Percentiles rank a stretch among this genome's conserved stretches.
These are phyloP conservation scores for Platysternon megacephalum DNA, from an alignment of 2,113 vertebrate genomes.

Conservation along the genomic window DNA sequence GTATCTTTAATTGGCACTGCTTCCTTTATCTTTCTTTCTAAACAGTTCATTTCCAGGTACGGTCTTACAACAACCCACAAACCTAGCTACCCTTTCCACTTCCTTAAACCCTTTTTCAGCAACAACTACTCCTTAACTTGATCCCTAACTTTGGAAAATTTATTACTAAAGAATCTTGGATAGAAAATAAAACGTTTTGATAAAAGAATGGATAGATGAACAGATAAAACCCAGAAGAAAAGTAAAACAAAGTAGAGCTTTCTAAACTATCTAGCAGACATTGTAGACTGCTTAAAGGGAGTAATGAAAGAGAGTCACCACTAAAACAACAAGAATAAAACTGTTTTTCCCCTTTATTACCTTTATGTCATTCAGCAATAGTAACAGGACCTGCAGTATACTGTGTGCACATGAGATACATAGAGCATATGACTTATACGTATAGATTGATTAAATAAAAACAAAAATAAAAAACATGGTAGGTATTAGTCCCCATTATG, in stretches of 20 bases:
- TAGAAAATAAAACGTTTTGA: background rate
- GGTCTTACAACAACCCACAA: conserved; percentile 52
- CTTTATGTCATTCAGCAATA: background rate
- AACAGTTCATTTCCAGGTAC: conserved; percentile 51
- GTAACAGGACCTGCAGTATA: rapidly evolving
- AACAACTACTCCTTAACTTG: conserved; percentile 44
- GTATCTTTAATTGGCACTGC: conserved; percentile 43
- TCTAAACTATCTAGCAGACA: background rate
- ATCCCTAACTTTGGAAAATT: conserved; percentile 24
- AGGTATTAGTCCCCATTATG: background rate
- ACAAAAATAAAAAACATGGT: background rate
- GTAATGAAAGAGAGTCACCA: background rate
- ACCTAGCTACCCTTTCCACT: conserved; percentile 33
- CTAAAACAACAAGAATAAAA: background rate
- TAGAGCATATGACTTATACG: background rate
- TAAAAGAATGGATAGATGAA: background rate
- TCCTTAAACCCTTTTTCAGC: conserved; percentile 47
- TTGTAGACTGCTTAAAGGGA: background rate
- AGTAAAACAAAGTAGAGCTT: background rate
- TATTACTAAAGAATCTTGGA: background rate
- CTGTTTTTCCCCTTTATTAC: background rate
- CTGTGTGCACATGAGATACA: background rate
- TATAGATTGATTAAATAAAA: background rate
- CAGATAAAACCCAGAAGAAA: background rate
- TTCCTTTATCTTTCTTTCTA: conserved; percentile 42